phyloP scores from a whole-genome alignment of 2,888 invertebrate species.

The Caenorhabditis auriculariae region DNA sequence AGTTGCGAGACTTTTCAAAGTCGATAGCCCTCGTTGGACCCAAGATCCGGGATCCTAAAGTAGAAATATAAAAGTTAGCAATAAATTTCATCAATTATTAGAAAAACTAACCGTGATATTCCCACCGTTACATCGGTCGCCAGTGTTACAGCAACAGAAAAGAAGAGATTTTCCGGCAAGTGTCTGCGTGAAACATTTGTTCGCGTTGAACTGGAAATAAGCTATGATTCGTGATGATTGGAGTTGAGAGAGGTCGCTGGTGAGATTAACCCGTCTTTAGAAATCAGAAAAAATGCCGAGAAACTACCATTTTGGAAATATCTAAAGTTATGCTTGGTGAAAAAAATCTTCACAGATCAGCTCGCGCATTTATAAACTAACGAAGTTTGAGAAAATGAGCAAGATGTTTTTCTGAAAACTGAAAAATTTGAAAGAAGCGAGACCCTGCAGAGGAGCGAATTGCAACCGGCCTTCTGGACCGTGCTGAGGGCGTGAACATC shows the following conservation, averaged over 20 bases:
- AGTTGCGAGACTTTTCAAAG: slow-evolving; percentile 25
- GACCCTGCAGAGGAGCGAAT: slow-evolving; percentile 31
- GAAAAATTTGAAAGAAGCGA: too few species aligned
- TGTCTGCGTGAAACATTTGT: slow-evolving; percentile 34
- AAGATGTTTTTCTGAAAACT: not conserved
- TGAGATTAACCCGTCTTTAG: too few species aligned
- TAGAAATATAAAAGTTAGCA: not conserved
- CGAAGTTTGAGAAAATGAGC: too few species aligned
- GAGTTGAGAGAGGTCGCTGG: too few species aligned
- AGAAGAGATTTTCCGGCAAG: slow-evolving; percentile 25
- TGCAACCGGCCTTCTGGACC: slow-evolving; percentile 41
- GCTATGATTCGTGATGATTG: too few species aligned
- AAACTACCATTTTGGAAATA: too few species aligned
- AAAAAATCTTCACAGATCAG: too few species aligned
- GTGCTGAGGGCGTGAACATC: slow-evolving; percentile 25
- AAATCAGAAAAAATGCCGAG: too few species aligned
- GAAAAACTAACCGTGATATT: slow-evolving; percentile 17
- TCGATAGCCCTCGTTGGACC: slow-evolving; percentile 26
- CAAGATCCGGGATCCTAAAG: slow-evolving; percentile 22
- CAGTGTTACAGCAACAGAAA: slow-evolving; percentile 38
- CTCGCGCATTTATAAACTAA: too few species aligned
- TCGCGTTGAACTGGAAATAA: slow-evolving; percentile 30
- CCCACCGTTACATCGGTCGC: slow-evolving; percentile 36
- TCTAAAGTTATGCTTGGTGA: too few species aligned
- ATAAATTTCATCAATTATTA: not conserved